phyloP scores from a whole-genome alignment of 2,113 vertebrate species.

The Oenanthe melanoleuca region DNA sequence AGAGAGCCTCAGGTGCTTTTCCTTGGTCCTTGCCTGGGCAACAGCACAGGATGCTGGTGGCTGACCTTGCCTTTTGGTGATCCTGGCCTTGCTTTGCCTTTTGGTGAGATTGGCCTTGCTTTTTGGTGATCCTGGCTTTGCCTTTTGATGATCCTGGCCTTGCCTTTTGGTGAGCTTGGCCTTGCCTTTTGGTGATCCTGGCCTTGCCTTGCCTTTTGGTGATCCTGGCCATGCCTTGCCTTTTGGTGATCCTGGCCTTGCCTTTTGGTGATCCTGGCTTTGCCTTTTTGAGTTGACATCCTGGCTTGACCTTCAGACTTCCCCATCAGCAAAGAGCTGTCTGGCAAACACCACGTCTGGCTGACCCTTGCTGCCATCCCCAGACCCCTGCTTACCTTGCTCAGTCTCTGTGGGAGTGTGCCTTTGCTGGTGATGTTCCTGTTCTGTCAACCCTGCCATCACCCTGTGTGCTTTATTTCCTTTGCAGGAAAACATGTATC shows the following conservation, averaged over 20 bases:
- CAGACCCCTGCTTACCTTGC: neutral
- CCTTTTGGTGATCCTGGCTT: neutral
- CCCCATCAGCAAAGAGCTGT: neutral
- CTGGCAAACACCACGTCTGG: neutral
- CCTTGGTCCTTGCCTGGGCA: neutral
- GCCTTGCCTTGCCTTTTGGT: neutral
- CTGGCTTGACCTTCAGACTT: neutral
- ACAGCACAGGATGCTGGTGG: neutral
- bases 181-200: neutral
- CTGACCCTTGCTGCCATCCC: neutral
- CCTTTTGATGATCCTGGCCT: neutral
- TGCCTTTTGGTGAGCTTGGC: too few species aligned
- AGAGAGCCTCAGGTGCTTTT: neutral
- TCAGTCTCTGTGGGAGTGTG: neutral
- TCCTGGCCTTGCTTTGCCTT: neutral
- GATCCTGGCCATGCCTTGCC: neutral
- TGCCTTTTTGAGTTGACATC: neutral
- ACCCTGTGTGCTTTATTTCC: rapidly evolving
- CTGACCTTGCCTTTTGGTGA: neutral
- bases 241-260: too few species aligned
- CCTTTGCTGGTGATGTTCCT: neutral
- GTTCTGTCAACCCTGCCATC: neutral
- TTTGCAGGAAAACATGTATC: neutral
- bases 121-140: neutral
- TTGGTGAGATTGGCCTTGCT: too few species aligned